phyloP scores from a whole-genome alignment of 2,888 invertebrate genomes.

The Amphipoea lucens region DNA sequence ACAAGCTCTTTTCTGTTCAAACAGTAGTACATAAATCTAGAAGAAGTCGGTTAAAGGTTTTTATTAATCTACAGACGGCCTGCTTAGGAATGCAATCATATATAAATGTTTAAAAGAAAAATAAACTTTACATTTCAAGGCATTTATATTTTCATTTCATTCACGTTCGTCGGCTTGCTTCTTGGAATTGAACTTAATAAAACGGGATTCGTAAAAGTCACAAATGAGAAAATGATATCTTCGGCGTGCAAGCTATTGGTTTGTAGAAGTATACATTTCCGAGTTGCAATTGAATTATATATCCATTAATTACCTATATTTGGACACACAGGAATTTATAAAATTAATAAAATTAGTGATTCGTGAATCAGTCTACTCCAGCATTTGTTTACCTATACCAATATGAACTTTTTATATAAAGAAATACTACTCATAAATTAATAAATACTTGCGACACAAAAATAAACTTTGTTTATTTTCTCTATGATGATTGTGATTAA shows the following conservation, averaged over 20 bases:
- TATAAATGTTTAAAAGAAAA: slow-evolving; percentile 26
- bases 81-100: slow-evolving; percentile 11
- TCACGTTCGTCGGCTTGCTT: slow-evolving; percentile 3
- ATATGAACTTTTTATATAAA: neutral
- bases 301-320: neutral
- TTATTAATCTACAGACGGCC: slow-evolving; percentile 10
- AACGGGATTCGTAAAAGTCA: neutral
- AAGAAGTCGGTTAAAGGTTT: neutral
- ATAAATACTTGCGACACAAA: neutral
- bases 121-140: slow-evolving; percentile 9
- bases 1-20: neutral
- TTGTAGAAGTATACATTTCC: neutral
- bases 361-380: neutral
- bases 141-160: slow-evolving; percentile 25
- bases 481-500: neutral
- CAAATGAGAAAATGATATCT: neutral
- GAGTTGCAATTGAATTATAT: neutral
- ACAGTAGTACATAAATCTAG: neutral
- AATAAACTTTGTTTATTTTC: neutral
- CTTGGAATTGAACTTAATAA: slow-evolving; percentile 15
- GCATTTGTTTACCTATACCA: neutral
- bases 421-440: neutral
- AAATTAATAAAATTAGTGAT: neutral
- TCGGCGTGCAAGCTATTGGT: neutral
- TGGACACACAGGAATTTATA: neutral